Base-by-base conservation (phyloP, 1,140 invertebrate genomes). In the Drosophila setifemur region DNA sequence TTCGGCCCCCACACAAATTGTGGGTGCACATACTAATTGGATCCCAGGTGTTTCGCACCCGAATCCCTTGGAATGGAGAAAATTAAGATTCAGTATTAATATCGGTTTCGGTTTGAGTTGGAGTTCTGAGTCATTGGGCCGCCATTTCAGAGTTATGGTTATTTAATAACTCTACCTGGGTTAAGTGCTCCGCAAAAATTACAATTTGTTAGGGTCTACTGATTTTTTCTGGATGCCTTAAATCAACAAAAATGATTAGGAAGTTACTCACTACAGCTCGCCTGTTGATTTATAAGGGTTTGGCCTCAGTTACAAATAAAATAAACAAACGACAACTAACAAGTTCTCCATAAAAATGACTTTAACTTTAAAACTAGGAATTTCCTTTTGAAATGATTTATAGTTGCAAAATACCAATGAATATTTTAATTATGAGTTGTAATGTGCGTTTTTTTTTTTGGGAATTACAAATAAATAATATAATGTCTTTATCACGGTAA, bases 11-110 rank as follows among this genome's bases (percentile, higher is more conserved):
- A 26, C 21, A 2, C 21, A 37, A n/a, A n/a, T n/a, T 68, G 42
- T 68, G 64, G 66, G 48, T 45, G 61, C 61, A 67, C 61, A 67
- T 69, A 70, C 39, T 70, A 70, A 70, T 70, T 58, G 26, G 23
- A 25, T 35, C 7, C 52, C 67, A 70, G 67, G 67, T 70, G 67
- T 70, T 70, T 37, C 49, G 29, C 21, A 18, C 14, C 25, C 11
- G 21, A 3, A 5, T 23, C 16, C 16, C 25, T 12, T 11, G 9
- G n/a, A 2, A 19, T 16, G 21, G 7, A 21, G 12, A 40, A 28
- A 1, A 16, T 11, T 12, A 3, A 6, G 28, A 39, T 21, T 28
- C 8, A n/a, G 12, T 42, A 11, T 21, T n/a, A 52, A 25, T 16
- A 2, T 28, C 9, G 9, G 7, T 14, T 39, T 26, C 9, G 8